A percentile compares a stretch with the other conserved stretches of the same genome.
These are phyloP conservation scores for Megalurothrips usitatus DNA, from an alignment of 2,888 invertebrate species.

Conservation along the genomic window DNA sequence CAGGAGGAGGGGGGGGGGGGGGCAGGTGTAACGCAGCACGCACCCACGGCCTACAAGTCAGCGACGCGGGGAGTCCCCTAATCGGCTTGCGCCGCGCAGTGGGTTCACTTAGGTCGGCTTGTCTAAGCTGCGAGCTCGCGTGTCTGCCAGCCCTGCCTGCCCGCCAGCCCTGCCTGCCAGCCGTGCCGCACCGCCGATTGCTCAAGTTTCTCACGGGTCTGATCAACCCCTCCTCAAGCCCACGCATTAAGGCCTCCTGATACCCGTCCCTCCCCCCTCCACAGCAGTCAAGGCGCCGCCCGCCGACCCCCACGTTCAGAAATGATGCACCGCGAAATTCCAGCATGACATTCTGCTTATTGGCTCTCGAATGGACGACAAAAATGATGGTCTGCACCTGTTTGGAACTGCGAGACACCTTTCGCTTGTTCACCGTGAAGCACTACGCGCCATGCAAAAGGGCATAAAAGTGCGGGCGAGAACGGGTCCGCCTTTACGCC, in stretches of 20 bases:
- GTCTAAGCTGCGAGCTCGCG: background rate
- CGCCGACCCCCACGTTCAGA: background rate
- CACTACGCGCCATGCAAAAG: too few relatives aligned
- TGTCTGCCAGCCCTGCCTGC: background rate
- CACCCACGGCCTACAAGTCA: background rate
- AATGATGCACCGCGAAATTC: too few relatives aligned
- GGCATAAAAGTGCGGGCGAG: too few relatives aligned
- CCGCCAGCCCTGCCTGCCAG: background rate
- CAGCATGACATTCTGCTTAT: too few relatives aligned
- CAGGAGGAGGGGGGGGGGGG: background rate
- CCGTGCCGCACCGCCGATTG: background rate
- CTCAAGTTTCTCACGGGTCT: constrained; percentile 21
- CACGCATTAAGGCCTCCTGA: too few relatives aligned
- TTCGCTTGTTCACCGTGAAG: too few relatives aligned
- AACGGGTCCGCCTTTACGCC: too few relatives aligned
- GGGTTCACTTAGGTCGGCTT: background rate
- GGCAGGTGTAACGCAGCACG: too few relatives aligned
- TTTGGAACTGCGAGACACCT: too few relatives aligned
- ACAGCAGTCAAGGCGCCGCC: background rate
- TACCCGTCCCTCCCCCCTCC: background rate
- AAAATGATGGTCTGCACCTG: too few relatives aligned
- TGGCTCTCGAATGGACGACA: too few relatives aligned
- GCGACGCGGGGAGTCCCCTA: background rate
- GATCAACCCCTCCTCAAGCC: background rate
- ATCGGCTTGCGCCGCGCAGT: constrained; percentile 7